phyloP scores from a whole-genome alignment of 2,797 vertebrate genomes.

The Peromyscus eremicus region DNA sequence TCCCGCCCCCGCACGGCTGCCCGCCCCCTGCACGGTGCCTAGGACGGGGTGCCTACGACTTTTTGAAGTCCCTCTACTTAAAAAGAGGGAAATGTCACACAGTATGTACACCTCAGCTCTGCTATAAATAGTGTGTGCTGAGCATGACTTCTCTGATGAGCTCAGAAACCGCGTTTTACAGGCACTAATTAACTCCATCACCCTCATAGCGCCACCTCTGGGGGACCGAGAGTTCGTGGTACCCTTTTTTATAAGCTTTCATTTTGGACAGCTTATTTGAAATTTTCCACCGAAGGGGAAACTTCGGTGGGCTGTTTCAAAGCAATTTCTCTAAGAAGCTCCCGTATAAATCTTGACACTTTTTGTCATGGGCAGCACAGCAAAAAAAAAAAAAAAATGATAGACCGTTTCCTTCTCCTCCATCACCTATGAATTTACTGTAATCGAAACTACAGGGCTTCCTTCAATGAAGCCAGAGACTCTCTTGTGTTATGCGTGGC shows the following conservation, averaged over 20 bases:
- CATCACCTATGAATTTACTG: background rate
- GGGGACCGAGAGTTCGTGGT: slow-evolving; percentile 4
- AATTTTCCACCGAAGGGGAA: slow-evolving; percentile 31
- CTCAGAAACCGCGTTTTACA: slow-evolving; percentile 63
- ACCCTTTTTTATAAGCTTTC: background rate
- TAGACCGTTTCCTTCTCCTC: background rate
- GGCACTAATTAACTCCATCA: slow-evolving; percentile 60
- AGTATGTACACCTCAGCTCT: slow-evolving; percentile 25
- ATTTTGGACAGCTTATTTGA: background rate
- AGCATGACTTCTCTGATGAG: slow-evolving; percentile 71
- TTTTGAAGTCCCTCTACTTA: slow-evolving; percentile 62
- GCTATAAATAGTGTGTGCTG: slow-evolving; percentile 74
- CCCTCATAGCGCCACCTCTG: slow-evolving; percentile 74
- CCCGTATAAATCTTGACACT: background rate
- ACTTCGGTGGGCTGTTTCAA: slow-evolving; percentile 57
- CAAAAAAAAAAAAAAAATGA: too few species aligned
- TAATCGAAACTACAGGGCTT: background rate
- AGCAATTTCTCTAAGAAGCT: background rate
- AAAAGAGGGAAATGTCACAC: slow-evolving; percentile 51
- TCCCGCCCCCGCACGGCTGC: slow-evolving; percentile 19
- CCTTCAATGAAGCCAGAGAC: background rate
- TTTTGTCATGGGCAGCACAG: background rate
- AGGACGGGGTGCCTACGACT: slow-evolving; percentile 49
- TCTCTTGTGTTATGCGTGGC: background rate
- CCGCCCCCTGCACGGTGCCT: background rate